Percentiles rank a stretch among this genome's conserved stretches.
phyloP scores from a whole-genome alignment of 2,888 invertebrate genomes.

The Venustoraphidia nigricollis region DNA sequence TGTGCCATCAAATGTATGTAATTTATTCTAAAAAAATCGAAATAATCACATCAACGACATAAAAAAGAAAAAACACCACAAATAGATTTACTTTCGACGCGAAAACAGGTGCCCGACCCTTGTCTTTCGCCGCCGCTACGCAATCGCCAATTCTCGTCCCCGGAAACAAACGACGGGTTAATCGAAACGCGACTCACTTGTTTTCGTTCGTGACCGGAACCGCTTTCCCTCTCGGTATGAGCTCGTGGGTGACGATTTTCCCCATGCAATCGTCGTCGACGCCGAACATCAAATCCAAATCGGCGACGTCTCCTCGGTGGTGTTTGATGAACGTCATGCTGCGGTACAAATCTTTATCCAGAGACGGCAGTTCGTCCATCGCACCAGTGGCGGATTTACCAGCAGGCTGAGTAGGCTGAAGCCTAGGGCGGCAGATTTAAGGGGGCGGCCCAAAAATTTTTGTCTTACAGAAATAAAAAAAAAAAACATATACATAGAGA shows the following conservation, averaged over 20 bases:
- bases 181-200: constrained; percentile 42
- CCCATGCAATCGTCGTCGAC: constrained; percentile 92
- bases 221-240: constrained; percentile 88
- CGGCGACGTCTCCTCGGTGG: constrained; percentile 80
- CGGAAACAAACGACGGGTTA: too few relatives aligned
- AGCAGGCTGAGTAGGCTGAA: too few relatives aligned
- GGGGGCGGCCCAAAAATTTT: too few relatives aligned
- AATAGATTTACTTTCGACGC: background rate
- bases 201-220: constrained; percentile 92
- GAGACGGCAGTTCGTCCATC: constrained; percentile 92
- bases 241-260: constrained; percentile 83
- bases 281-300: constrained; percentile 91
- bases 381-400: too few relatives aligned
- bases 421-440: too few relatives aligned
- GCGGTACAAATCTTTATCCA: constrained; percentile 90
- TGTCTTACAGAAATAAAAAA: too few relatives aligned
- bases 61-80: too few relatives aligned
- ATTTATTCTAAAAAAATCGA: constrained; percentile 56
- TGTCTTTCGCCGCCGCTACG: too few relatives aligned
- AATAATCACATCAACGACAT: too few relatives aligned
- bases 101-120: too few relatives aligned
- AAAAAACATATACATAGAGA: too few relatives aligned
- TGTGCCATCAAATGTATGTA: constrained; percentile 98
- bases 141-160: too few relatives aligned
- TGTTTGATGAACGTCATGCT: constrained; percentile 93